Evolutionary conservation across 2,113 vertebrate genomes (phyloP).

Genomic region (Calyptomena viridis): DNA sequence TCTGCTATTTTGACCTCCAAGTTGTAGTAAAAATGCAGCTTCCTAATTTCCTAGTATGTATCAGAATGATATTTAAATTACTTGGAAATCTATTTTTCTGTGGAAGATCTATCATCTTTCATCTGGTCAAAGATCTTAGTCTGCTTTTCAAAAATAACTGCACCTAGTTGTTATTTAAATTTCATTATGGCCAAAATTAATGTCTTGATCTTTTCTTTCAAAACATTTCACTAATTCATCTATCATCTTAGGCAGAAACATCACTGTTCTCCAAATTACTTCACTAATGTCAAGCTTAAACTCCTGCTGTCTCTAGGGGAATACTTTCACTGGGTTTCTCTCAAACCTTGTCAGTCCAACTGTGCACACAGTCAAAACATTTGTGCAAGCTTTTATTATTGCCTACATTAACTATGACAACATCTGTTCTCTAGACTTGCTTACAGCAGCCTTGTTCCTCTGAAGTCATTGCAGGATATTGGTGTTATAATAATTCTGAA

Average conservation of each 20-base stretch:
- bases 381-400: conserved; percentile 18
- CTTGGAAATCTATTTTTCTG: neutral
- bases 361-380: neutral
- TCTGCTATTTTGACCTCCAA: neutral
- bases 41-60: neutral
- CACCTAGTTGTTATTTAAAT: neutral
- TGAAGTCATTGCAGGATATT: neutral
- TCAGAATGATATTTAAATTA: neutral
- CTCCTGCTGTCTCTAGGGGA: neutral
- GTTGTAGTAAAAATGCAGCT: neutral
- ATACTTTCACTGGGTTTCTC: neutral
- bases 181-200: neutral
- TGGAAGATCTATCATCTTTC: neutral
- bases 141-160: neutral
- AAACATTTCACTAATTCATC: neutral
- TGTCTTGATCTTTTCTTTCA: neutral
- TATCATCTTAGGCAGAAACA: neutral
- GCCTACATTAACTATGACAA: neutral
- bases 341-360: conserved; percentile 17
- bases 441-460: neutral
- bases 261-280: neutral
- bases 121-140: neutral
- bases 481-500: neutral
- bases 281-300: neutral
- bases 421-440: neutral